Base-by-base conservation (phyloP, 2,113 vertebrate species). In the Pleuronectes platessa region DNA sequence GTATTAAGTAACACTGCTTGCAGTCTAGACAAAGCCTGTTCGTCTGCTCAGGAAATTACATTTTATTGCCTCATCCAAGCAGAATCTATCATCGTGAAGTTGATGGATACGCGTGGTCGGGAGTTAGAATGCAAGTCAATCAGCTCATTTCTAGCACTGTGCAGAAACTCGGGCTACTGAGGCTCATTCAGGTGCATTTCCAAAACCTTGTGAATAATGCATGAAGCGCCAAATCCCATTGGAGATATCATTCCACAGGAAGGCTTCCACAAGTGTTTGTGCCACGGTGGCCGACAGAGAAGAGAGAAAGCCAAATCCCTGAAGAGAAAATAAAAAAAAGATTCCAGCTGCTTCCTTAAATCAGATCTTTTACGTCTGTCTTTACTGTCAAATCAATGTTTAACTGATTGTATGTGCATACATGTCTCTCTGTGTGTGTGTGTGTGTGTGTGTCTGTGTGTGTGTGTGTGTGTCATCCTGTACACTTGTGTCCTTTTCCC, bases 191-290 rank as follows among this genome's bases (percentile, higher is more conserved):
- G 82, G 79, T 90, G 61, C 74, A 80, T 80, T 88, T 73, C 78
- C 73, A 77, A 84, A 86, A 68, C 65, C 75, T 68, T 71, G 78
- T 93, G 76, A 92, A 91, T 92, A 87, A 91, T 90, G 84, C 73
- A 90, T 90, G 83, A 84, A 81, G 90, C 74, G 85, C 81, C 76
- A 88, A 89, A 84, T 90, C 86, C 89, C 85, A 83, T 49, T 62
- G 88, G 84, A 79, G 77, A 76, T 74, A 85, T 90, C 86, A 86
- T 76, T 87, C 75, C 79, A 83, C 82, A 81, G 78, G 66, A 88
- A 82, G 71, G 63, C 70, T 69, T 81, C 54, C 40, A 58, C 69
- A 49, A 75, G 66, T 59, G 55, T 83, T 78, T 68, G 80, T 71
- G 71, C 78, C 68, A 68, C 23, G 27, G 56, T 54, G 24, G 51